Conservation (phyloP, 2,113 vertebrate genomes). For the Irena cyanogastra region DNA sequence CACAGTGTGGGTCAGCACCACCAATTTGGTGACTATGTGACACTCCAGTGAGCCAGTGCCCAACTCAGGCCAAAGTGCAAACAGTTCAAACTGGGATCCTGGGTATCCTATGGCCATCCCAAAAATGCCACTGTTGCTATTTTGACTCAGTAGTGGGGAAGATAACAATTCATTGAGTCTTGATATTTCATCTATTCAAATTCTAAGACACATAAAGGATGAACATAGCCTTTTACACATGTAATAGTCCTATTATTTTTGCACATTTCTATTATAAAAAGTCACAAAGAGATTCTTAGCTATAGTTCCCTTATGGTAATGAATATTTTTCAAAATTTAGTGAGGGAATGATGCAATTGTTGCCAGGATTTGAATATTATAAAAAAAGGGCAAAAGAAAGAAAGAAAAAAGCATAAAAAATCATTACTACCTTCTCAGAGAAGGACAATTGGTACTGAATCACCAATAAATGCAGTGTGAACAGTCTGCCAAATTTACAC, state of each 20-base stretch:
- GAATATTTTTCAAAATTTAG: not conserved
- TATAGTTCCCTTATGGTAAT: not conserved
- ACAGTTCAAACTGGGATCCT: not conserved
- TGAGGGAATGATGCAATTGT: not conserved
- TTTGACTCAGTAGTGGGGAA: not conserved
- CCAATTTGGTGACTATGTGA: not conserved
- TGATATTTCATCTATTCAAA: not conserved
- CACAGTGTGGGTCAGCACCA: not conserved
- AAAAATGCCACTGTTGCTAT: not conserved
- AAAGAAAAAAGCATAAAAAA: not conserved
- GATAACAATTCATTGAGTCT: not conserved
- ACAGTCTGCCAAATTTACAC: not conserved
- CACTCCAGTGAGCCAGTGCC: not conserved
- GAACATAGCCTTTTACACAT: not conserved
- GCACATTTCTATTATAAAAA: not conserved
- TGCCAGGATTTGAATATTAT: not conserved
- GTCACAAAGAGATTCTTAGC: not conserved
- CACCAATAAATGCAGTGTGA: not conserved
- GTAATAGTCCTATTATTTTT: not conserved
- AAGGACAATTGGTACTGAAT: not conserved
- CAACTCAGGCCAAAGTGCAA: not conserved
- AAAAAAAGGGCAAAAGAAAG: not conserved
- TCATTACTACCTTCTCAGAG: not conserved
- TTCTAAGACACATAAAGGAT: not conserved
- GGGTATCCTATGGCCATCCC: not conserved